Conservation (phyloP, 2,113 vertebrate genomes). For the Oenanthe oenanthe region DNA sequence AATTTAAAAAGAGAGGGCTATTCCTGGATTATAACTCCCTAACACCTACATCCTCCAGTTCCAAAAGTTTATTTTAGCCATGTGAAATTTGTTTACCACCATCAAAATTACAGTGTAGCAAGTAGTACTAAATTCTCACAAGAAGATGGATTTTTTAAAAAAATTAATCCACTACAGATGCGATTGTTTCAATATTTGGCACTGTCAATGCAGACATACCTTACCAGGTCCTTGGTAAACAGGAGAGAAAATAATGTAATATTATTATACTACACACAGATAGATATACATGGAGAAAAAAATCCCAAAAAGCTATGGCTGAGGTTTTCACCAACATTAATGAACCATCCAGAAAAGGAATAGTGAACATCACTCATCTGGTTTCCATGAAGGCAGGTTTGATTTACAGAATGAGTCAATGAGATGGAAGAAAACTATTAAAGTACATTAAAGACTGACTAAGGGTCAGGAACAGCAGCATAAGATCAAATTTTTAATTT, state of each 20-base stretch:
- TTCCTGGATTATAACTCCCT: not conserved
- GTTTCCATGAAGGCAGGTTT: constrained; percentile 28
- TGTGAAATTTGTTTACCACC: not conserved
- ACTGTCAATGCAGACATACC: not conserved
- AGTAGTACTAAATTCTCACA: not conserved
- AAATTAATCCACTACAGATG: not conserved
- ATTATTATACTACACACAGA: not conserved
- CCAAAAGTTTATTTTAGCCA: not conserved
- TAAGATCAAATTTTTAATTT: constrained; percentile 45
- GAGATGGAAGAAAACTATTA: constrained; percentile 20
- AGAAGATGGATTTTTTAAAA: not conserved
- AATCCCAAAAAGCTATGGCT: not conserved
- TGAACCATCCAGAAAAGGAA: not conserved
- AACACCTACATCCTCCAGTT: not conserved
- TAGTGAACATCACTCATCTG: not conserved
- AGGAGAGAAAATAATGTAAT: not conserved
- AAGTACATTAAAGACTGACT: constrained; percentile 22
- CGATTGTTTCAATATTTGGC: not conserved
- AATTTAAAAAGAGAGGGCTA: not conserved
- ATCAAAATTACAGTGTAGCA: not conserved
- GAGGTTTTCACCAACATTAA: not conserved
- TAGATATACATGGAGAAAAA: not conserved
- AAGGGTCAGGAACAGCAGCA: constrained; percentile 20
- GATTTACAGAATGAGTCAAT: constrained; percentile 43
- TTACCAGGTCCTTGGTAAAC: not conserved